Conservation (phyloP, 2,113 vertebrate genomes). For the Phalacrocorax brasilianus region DNA sequence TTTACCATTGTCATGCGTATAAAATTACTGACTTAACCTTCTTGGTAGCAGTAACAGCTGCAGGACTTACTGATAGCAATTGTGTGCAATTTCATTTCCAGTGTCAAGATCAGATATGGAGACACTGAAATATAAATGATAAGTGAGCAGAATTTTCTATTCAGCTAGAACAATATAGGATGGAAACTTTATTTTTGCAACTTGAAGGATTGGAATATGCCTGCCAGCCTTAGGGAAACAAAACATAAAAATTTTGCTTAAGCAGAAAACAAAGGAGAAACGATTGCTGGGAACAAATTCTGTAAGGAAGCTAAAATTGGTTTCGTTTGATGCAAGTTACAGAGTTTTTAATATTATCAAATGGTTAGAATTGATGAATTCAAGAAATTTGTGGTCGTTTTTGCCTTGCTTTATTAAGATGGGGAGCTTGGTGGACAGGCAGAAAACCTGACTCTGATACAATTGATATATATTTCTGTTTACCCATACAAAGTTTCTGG, state of each 20-base stretch:
- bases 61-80: neutral
- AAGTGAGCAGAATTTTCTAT: neutral
- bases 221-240: no score
- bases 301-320: neutral
- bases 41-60: neutral
- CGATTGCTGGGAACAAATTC: neutral
- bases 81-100: neutral
- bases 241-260: no score
- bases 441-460: accelerated
- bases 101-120: neutral
- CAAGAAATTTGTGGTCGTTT: accelerated
- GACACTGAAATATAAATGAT: neutral
- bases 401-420: neutral
- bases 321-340: neutral
- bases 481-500: neutral
- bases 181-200: neutral
- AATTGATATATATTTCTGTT: neutral
- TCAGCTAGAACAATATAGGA: neutral
- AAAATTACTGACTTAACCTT: neutral
- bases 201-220: neutral
- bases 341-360: neutral
- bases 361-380: neutral
- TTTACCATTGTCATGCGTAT: neutral
- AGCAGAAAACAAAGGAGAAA: neutral
- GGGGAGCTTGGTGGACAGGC: neutral